These are phyloP conservation scores for Nyctalus aviator DNA, from an alignment of 2,797 vertebrate genomes.

Conservation along the genomic window DNA sequence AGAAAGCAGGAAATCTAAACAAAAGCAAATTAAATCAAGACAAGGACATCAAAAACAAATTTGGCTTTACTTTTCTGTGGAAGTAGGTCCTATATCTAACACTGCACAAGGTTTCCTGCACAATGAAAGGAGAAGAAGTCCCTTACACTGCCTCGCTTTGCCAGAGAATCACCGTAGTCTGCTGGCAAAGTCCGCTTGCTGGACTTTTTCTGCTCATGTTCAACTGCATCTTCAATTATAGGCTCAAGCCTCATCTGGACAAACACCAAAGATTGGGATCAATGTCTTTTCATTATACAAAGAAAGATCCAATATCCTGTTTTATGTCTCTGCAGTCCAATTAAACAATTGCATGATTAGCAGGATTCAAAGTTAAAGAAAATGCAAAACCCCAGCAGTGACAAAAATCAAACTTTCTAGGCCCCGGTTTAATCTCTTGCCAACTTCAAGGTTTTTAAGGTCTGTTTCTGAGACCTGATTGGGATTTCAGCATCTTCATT, in stretches of 20 bases:
- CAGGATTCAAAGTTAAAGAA: constrained; percentile 78
- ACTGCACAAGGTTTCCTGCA: constrained; percentile 90
- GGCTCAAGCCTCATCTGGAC: constrained; percentile 98
- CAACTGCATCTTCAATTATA: constrained; percentile 98
- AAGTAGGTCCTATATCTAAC: constrained; percentile 92
- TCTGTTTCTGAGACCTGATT: constrained; percentile 78
- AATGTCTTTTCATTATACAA: constrained; percentile 92
- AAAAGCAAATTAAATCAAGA: constrained; percentile 84
- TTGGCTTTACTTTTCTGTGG: constrained; percentile 79
- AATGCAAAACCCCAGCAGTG: constrained; percentile 83
- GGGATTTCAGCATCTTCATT: constrained; percentile 82
- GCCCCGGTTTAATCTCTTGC: constrained; percentile 63
- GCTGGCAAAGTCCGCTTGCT: constrained; percentile 99
- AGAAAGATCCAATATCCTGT: constrained; percentile 89
- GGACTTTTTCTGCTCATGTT: constrained; percentile 99
- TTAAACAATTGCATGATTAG: constrained; percentile 84
- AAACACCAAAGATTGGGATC: constrained; percentile 93
- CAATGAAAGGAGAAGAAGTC: constrained; percentile 91
- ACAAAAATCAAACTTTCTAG: constrained; percentile 66
- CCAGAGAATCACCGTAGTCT: constrained; percentile 99
- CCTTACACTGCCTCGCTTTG: constrained; percentile 99
- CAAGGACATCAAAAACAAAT: constrained; percentile 79
- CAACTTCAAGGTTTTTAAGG: constrained; percentile 76
- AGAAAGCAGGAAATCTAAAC: constrained; percentile 83
- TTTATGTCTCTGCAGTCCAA: constrained; percentile 83